Conservation (phyloP, 1,140 invertebrate genomes). For the Procambarus clarkii region DNA sequence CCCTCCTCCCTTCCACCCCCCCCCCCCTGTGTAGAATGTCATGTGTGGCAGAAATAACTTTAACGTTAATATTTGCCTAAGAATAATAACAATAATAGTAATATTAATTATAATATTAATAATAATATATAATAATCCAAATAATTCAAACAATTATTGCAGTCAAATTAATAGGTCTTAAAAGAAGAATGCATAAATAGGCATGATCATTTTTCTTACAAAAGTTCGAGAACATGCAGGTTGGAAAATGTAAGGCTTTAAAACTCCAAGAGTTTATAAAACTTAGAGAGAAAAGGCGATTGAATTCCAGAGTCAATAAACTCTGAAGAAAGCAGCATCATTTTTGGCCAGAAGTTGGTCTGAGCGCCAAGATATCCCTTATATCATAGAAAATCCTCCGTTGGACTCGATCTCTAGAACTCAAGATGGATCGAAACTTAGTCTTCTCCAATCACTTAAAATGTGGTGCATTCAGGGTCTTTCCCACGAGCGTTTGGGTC, state of each 20-base stretch:
- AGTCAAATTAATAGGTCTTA: no score
- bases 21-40: no score
- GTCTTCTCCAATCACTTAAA: conserved; percentile 31
- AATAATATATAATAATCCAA: no score
- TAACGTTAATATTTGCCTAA: no score
- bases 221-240: neutral
- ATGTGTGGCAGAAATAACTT: no score
- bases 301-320: conserved; percentile 37
- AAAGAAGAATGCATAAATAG: no score
- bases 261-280: neutral
- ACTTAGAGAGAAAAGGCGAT: conserved; percentile 16
- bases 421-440: conserved; percentile 34
- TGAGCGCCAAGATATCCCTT: neutral
- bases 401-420: neutral
- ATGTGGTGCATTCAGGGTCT: conserved; percentile 6
- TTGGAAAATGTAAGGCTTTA: neutral
- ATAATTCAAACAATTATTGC: no score
- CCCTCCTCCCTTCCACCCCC: no score
- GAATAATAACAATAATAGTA: no score
- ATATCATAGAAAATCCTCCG: neutral
- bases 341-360: conserved; percentile 8
- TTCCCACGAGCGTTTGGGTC: neutral
- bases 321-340: conserved; percentile 22
- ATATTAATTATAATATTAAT: no score
- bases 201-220: neutral